Conservation (phyloP, 2,113 vertebrate genomes). For the Campylorhamphus procurvoides region DNA sequence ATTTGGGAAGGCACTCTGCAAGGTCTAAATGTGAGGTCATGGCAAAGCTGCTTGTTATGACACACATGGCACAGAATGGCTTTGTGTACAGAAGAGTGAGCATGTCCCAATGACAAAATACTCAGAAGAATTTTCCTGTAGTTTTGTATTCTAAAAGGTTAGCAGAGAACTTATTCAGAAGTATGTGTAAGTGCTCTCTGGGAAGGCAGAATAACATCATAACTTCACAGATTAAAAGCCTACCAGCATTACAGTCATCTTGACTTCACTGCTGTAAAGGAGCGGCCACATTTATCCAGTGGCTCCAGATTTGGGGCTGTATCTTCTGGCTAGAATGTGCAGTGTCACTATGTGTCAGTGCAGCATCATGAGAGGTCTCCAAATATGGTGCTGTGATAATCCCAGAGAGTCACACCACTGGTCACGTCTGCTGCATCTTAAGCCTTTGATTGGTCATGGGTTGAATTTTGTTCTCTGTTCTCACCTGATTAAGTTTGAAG, state of each 20-base stretch:
- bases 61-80: rapidly evolving
- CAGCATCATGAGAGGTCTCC: background rate
- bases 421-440: background rate
- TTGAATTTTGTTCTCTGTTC: background rate
- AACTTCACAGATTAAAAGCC: background rate
- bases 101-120: background rate
- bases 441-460: background rate
- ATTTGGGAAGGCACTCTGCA: background rate
- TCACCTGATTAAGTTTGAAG: background rate
- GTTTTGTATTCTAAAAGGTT: background rate
- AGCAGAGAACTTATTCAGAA: background rate
- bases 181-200: background rate
- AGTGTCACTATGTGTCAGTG: background rate
- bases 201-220: background rate
- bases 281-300: rapidly evolving
- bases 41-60: background rate
- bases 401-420: background rate
- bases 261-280: background rate
- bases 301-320: rapidly evolving
- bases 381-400: background rate
- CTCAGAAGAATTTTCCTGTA: background rate
- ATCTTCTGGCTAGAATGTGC: background rate
- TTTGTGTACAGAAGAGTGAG: background rate
- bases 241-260: background rate
- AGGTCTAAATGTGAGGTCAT: background rate